Base-by-base conservation (phyloP, 2,113 vertebrate species). In the Chionomys nivalis region DNA sequence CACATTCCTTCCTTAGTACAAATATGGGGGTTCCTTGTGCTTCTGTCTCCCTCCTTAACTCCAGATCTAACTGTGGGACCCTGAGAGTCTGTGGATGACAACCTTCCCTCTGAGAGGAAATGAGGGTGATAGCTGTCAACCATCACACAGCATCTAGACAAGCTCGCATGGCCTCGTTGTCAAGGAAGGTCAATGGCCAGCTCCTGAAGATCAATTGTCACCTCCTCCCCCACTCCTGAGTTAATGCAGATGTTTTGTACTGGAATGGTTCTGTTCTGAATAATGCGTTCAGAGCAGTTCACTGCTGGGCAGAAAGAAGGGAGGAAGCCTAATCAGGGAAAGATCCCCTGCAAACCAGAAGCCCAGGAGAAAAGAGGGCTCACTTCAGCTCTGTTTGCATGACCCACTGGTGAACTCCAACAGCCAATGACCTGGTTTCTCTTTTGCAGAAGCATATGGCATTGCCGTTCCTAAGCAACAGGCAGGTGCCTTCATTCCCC, bases 391-490 rank as follows among this genome's bases (percentile, higher is more conserved):
- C 92, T 96, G 23, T 89, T 92, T 96, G 66, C 93, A 92, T 55
- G 93, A 82, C 28, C 31, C 5, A 73, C 47, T 42, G 12, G 72
- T 96, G 61, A 96, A 94, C 77, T 72, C 89, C 77, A 65, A 89
- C 90, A 92, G 95, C 81, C 95, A 97, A 87, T 83, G 93, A 89
- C 88, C 94, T 91, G 89, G 55, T 96, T 96, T 97, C 85, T 93
- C 79, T 47, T n/a, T 55, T 21, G 73, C 39, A 72, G 58, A 93
- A 82, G 42, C 76, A 78, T 47, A 90, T 68, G 93, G 72, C 87
- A 95, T 63, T 94, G 95, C 89, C 89, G 95, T 97, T 97, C 72
- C 97, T 96, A 97, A 95, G 96, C 97, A 96, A 96, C 94, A 95
- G 96, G 89, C 85, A 92, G 66, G 85, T 92, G 85, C 92, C 66